Percentiles rank a stretch among this genome's conserved stretches.
phyloP scores from a whole-genome alignment of 1,140 invertebrate species.

The silkworm (Bombyx mori) region DNA sequence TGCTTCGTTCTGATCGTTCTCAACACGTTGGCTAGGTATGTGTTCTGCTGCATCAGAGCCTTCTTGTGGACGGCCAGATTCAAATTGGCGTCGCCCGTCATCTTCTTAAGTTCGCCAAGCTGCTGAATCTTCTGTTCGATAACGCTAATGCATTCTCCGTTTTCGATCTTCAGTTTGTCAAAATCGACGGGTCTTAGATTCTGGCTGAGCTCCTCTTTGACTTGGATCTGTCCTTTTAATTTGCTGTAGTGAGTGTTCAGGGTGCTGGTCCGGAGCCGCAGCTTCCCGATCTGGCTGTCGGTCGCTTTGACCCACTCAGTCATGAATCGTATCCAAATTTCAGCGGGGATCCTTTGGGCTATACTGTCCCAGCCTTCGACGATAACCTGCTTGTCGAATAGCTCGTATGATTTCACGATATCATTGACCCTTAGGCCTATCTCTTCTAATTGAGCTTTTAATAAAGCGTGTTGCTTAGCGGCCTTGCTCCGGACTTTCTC shows the following conservation, averaged over 20 bases:
- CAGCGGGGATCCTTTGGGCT: constrained; percentile 68
- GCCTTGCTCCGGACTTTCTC: constrained; percentile 32
- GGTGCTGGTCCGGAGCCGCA: constrained; percentile 67
- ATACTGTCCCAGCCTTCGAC: constrained; percentile 59
- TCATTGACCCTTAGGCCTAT: constrained; percentile 58
- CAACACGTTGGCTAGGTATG: constrained; percentile 40
- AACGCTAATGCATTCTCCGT: constrained; percentile 51
- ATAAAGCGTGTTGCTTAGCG: constrained; percentile 38
- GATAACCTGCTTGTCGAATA: constrained; percentile 60
- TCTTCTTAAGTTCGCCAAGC: constrained; percentile 64
- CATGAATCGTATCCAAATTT: constrained; percentile 70
- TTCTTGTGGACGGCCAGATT: constrained; percentile 65
- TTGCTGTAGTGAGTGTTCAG: constrained; percentile 64
- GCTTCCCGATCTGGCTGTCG: constrained; percentile 63
- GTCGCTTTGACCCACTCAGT: constrained; percentile 65
- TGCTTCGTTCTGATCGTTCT: constrained; percentile 40
- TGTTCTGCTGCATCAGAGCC: constrained; percentile 56
- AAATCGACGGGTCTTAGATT: constrained; percentile 69
- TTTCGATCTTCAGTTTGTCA: constrained; percentile 72
- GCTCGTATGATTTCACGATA: constrained; percentile 39
- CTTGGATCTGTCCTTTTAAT: constrained; percentile 58
- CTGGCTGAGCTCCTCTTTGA: constrained; percentile 66
- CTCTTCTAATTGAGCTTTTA: constrained; percentile 68
- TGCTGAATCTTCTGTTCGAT: constrained; percentile 64
- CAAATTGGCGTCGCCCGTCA: constrained; percentile 65